Evolutionary conservation across 2,888 invertebrate species (phyloP).

Genomic region (Parnassius orleans): DNA sequence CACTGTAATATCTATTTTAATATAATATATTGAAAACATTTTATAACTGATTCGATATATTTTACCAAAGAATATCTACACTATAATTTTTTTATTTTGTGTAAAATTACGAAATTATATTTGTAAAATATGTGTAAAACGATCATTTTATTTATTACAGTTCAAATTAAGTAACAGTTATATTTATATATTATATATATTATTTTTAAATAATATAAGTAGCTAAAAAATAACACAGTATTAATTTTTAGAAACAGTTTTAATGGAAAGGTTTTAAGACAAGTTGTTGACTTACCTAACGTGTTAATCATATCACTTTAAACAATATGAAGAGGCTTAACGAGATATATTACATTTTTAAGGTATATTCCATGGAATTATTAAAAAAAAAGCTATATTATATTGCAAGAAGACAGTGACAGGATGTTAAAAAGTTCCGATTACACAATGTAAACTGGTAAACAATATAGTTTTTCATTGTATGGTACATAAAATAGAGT

Average conservation of each 20-base stretch:
- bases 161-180: no score
- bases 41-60: no score
- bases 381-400: not conserved
- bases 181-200: no score
- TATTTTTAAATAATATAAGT: no score
- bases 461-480: slow-evolving; percentile 16
- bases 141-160: no score
- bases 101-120: no score
- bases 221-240: slow-evolving; percentile 13
- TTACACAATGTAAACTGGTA: slow-evolving; percentile 6
- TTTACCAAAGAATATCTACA: no score
- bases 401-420: not conserved
- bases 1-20: no score
- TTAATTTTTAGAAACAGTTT: slow-evolving; percentile 22
- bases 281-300: slow-evolving; percentile 20
- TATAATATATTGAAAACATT: no score
- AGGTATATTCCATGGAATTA: not conserved
- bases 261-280: not conserved
- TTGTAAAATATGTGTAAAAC: no score
- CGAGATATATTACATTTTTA: slow-evolving; percentile 12
- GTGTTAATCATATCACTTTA: slow-evolving; percentile 25
- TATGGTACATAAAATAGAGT: slow-evolving; percentile 15
- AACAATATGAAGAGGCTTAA: slow-evolving; percentile 7
- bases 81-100: no score
- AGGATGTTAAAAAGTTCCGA: slow-evolving; percentile 1